phyloP scores from a whole-genome alignment of 2,113 vertebrate genomes.

The Sclerurus mexicanus region DNA sequence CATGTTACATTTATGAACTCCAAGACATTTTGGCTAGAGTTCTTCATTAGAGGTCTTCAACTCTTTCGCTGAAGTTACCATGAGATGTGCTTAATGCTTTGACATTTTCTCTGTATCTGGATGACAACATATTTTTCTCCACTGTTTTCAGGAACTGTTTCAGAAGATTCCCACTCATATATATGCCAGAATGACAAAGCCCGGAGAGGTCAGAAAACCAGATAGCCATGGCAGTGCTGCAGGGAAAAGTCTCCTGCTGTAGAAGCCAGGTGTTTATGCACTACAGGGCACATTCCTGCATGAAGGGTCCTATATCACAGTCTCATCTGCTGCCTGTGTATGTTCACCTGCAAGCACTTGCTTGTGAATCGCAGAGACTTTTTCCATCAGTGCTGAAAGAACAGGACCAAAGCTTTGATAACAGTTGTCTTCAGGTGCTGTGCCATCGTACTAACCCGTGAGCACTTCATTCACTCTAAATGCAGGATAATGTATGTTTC shows the following conservation, averaged over 20 bases:
- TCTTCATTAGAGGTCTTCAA: background rate
- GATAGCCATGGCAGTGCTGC: background rate
- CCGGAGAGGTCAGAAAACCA: background rate
- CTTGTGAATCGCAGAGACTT: background rate
- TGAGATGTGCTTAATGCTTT: background rate
- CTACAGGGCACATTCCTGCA: background rate
- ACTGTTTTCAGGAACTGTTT: background rate
- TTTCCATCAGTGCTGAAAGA: background rate
- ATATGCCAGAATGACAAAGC: background rate
- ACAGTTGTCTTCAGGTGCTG: background rate
- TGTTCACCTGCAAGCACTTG: background rate
- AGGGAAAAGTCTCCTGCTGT: background rate
- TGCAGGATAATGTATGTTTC: background rate
- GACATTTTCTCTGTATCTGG: background rate
- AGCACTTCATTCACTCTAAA: background rate
- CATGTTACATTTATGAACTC: background rate
- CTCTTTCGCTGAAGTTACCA: background rate
- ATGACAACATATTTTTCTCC: background rate
- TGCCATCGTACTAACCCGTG: background rate
- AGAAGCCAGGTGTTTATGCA: background rate
- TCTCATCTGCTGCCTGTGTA: background rate
- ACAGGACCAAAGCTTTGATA: background rate
- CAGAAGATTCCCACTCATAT: background rate
- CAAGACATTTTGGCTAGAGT: background rate
- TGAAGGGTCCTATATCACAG: background rate